Base-by-base conservation (phyloP, 2,797 vertebrate genomes). In the Phataginus tricuspis region DNA sequence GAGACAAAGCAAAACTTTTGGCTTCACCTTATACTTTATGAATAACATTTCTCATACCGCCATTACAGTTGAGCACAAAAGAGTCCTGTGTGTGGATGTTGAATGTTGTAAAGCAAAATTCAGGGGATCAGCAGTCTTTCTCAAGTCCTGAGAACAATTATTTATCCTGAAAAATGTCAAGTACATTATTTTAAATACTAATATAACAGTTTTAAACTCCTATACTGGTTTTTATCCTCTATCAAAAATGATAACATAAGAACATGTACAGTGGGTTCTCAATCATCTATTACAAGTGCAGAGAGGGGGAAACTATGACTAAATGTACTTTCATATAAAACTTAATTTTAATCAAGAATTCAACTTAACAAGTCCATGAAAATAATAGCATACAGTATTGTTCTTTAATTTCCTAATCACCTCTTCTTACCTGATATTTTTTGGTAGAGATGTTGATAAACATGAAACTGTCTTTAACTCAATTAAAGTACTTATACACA, bases 1-100 rank as follows among this genome's bases (percentile, higher is more conserved):
- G 42, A 53, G 34, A 55, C 66, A 87, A 59, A 96, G 42, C 85
- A 64, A 94, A 0, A 51, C n/a, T 16, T 92, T 15, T 96, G 23
- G 51, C 51, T 94, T 69, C 9, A 68, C 86, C 23, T 0, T 21
- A 95, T 21, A 95, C n/a, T 53, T 88, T 37, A 96, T 53, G 4
- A 59, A 79, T 45, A 55, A 4, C 8, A 5, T 34, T 96, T 96
- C 97, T 98, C 98, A 68, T 86, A 98, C 98, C 98, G 2, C 79
- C 80, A 79, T 82, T 80, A 72, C 1, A 84, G 75, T 29, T 80
- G 97, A 94, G 79, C 84, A 63, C 51, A 88, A 31, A 96, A 61
- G 10, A 91, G 77, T 92, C 63, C 66, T 95, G 75, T 59, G 29
- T 63, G 59, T 69, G 71, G 55, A 49, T 23, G 88, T 0, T 86